These are phyloP conservation scores for Cyclargus thomasi DNA, from an alignment of 1,140 invertebrate genomes.

Conservation along the genomic window DNA sequence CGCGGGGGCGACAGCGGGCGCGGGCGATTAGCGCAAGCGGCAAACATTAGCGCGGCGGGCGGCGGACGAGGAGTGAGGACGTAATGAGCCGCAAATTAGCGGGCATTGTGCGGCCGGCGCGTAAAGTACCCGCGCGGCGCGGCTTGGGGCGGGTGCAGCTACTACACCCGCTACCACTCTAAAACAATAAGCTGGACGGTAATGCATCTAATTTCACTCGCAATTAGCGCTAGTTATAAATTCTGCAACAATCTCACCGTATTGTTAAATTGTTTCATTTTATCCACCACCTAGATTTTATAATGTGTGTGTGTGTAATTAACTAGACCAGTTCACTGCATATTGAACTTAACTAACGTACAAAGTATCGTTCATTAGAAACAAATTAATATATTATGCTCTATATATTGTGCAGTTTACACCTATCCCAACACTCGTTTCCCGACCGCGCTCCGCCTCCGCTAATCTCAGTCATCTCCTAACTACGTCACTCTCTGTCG, in stretches of 20 bases:
- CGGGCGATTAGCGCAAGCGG: constrained; percentile 19
- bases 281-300: neutral
- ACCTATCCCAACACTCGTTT: neutral
- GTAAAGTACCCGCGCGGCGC: constrained; percentile 7
- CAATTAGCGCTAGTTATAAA: neutral
- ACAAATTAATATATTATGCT: neutral
- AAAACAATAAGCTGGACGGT: constrained; percentile 12
- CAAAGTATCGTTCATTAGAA: neutral
- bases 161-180: neutral
- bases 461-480: neutral
- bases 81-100: constrained; percentile 50
- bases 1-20: neutral
- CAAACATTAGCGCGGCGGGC: constrained; percentile 31
- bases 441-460: neutral
- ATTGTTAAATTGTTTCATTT: neutral
- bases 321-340: too few relatives aligned
- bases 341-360: neutral
- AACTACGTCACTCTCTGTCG: neutral
- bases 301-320: neutral
- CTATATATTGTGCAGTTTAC: neutral
- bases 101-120: constrained; percentile 35
- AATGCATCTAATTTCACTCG: constrained; percentile 1
- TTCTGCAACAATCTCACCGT: neutral
- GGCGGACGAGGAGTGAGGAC: constrained; percentile 29
- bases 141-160: constrained; percentile 3